Evolutionary conservation across 1,140 invertebrate genomes (phyloP), one percentile per base, ranked within the genome.

Genomic region (Gonioctena quinquepunctata): DNA sequence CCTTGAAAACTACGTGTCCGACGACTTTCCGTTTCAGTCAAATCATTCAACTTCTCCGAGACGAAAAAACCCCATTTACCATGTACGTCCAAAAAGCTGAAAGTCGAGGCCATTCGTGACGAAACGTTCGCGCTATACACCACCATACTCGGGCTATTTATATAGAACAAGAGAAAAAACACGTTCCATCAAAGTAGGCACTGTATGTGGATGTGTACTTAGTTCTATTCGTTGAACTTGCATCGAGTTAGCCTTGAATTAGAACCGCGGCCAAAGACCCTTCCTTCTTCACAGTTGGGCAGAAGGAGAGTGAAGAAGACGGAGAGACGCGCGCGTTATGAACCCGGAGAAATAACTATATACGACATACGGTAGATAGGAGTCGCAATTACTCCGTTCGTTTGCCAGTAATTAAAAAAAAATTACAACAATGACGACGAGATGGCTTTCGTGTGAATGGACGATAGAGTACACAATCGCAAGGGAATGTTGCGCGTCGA

Each of bases 231-330:
- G 56, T 59, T 59, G 56, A 59, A 59, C 56, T 59, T 59, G 56
- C 56, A 59, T 59, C 56, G 56, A 59, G 56, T 59, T 59, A 25
- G 56, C 56, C 56, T 59, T 59, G 56, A 59, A 59, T 59, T 59
- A 59, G 56, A 59, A 59, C 21, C 26, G 56, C 21, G 56, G 56
- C 56, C 56, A 59, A 59, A 59, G 56, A 59, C 56, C 56, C 56
- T 59, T 28, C 16, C 33, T 42, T 42, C 33, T 42, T 54, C 52
- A 21, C 19, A 54, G 22, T 11, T 21, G 52, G 11, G 52, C 11
- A 54, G 22, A 54, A 22, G 22, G 21, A 19, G 52, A 54, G 21
- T 42, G 8, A 42, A 42, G 16, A 42, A 42, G 8, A 42, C 33
- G 16, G 16, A 42, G 16, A 42, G 33, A n/a, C n/a, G n/a, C 11